Evolutionary conservation across 92 coral and sea anemone genomes (phyloP), one percentile per base, ranked within the genome.

Genomic region (Epizoanthus ramosus): DNA sequence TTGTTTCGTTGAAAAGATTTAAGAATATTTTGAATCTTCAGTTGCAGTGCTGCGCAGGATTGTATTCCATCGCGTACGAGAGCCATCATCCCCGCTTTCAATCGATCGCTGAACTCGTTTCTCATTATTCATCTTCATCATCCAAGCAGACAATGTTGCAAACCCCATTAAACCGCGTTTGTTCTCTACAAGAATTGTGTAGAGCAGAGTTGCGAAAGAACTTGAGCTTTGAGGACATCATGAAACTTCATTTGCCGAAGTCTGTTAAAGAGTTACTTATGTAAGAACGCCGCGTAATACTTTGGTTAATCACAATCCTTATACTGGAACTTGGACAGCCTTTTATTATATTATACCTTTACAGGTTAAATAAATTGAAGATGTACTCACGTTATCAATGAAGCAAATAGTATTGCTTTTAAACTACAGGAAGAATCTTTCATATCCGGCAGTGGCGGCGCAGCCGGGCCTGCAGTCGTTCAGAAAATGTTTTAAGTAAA

Each of bases 41-140:
- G 16, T 18, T 77, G 16, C 50, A 60, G 7, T 41, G 8, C 13
- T 39, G 61, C 16, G 71, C 9, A 3, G 68, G 59, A 3, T 43
- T 60, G 19, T 61, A 61, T 65, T 61, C 31, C 14, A 17, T 77
- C 18, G 82, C 70, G 4, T 8, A 8, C 0, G 82, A 77, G 21
- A 77, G 58, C 22, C 82, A 77, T 6, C 71, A 77, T 22, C 82
- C 71, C 1, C 82, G 71, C 50, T 77, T 77, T 45, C 66, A 21
- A 41, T 61, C 82, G 7, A 28, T 77, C 18, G 50, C 25, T 25
- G 16, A 77, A 22, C 33, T 77, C n/a, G 45, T 77, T 22, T 25
- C 10, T 3, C 17, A 60, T 15, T 77, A 60, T 43, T 60, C 71
- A 61, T 60, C 7, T 4, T 14, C 66, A 10, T 22, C 66, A 1